A percentile compares a stretch with the other conserved stretches of the same genome.
Conservation (phyloP, 2,797 vertebrate genomes). For the Xyrichtys novacula region DNA sequence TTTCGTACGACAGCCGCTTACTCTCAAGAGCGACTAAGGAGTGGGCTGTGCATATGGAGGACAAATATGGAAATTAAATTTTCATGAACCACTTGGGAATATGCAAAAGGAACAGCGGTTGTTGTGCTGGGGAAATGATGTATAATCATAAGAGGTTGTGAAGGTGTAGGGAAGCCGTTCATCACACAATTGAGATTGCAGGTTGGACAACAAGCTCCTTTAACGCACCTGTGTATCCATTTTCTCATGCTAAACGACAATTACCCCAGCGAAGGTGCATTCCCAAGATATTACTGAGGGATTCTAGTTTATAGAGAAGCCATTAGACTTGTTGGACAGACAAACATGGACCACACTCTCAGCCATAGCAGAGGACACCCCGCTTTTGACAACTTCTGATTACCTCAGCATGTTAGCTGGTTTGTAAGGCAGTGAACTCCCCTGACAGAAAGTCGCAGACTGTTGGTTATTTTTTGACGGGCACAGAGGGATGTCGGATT, state of each 20-base stretch:
- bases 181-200: constrained; percentile 37
- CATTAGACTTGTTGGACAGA: constrained; percentile 50
- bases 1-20: constrained; percentile 60
- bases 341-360: constrained; percentile 18
- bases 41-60: constrained; percentile 46
- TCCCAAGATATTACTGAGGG: constrained; percentile 58
- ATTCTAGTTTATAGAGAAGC: constrained; percentile 63
- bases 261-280: constrained; percentile 55
- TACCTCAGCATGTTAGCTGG: constrained; percentile 61
- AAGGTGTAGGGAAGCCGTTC: constrained; percentile 44
- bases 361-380: constrained; percentile 62
- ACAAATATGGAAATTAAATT: constrained; percentile 62
- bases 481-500: constrained; percentile 68
- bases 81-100: constrained; percentile 60
- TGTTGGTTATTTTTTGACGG: constrained; percentile 71
- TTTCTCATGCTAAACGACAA: constrained; percentile 66
- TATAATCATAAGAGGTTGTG: constrained; percentile 67
- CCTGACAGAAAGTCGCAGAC: constrained; percentile 53
- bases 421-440: constrained; percentile 67
- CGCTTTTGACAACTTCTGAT: constrained; percentile 78
- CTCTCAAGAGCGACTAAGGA: constrained; percentile 21
- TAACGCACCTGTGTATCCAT: constrained; percentile 55
- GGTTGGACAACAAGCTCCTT: constrained; percentile 40
- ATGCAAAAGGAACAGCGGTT: constrained; percentile 37
- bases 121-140: constrained; percentile 63